phyloP scores from a whole-genome alignment of 2,888 invertebrate genomes.

The Chrysina gloriosa region DNA sequence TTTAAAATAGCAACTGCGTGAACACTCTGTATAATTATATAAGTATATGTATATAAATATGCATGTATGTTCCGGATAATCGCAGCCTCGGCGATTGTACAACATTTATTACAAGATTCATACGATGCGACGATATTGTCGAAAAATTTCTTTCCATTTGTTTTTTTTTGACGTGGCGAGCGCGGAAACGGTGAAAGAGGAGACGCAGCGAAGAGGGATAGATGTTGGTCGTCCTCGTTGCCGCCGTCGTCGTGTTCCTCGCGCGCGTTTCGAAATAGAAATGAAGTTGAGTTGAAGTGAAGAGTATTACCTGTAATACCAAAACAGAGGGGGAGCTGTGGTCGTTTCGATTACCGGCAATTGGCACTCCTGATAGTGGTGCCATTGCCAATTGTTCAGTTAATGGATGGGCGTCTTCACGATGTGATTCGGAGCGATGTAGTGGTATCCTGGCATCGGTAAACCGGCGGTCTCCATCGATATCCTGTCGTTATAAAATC shows the following conservation, averaged over 20 bases:
- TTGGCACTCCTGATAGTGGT: slow-evolving; percentile 56
- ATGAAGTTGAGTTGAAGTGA: too few species aligned
- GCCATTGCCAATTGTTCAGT: slow-evolving; percentile 60
- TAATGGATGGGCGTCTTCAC: slow-evolving; percentile 93
- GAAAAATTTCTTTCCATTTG: background rate
- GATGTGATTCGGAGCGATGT: slow-evolving; percentile 92
- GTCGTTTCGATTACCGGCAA: slow-evolving; percentile 57
- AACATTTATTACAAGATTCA: background rate
- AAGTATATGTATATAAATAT: too few species aligned
- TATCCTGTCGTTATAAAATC: slow-evolving; percentile 74
- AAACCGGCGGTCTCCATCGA: slow-evolving; percentile 94
- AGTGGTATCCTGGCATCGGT: slow-evolving; percentile 91
- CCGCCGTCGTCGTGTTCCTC: background rate
- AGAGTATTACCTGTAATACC: slow-evolving; percentile 58
- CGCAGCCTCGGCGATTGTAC: too few species aligned
- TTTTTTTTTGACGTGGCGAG: too few species aligned
- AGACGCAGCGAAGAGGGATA: too few species aligned
- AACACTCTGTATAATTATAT: background rate
- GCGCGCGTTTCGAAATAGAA: background rate
- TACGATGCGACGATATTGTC: background rate
- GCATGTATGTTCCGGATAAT: too few species aligned
- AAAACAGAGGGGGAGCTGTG: slow-evolving; percentile 59
- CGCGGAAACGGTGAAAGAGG: too few species aligned
- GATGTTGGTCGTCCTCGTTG: too few species aligned
- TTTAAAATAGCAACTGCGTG: background rate